Conservation (phyloP, 2,888 invertebrate species). For the Microchrysa polita region DNA sequence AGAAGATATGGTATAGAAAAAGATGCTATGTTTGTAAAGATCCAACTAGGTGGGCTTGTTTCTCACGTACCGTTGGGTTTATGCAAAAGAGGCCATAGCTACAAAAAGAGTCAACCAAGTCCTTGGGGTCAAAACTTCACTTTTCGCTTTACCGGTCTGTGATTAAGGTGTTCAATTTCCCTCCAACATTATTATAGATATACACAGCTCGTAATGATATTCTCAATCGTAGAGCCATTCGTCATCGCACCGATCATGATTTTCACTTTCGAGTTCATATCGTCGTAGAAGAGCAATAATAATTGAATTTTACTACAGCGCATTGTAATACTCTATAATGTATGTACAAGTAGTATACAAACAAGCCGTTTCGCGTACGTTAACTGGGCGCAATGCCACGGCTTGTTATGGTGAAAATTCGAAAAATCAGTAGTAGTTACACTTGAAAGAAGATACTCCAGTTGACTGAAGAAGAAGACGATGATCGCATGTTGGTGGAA, state of each 20-base stretch:
- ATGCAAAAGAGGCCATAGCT: no score
- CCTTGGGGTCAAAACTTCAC: no score
- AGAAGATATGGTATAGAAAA: no score
- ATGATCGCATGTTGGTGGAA: no score
- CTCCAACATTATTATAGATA: not conserved
- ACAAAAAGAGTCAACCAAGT: no score
- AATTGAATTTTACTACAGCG: not conserved
- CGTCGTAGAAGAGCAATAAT: not conserved
- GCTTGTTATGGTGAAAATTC: not conserved
- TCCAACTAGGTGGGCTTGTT: no score
- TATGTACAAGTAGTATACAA: no score
- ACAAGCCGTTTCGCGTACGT: slow-evolving; percentile 10
- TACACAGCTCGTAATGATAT: not conserved
- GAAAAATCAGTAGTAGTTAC: slow-evolving; percentile 1
- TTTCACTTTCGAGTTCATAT: not conserved
- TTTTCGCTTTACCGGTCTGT: no score
- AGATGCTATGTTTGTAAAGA: no score
- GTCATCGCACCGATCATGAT: not conserved
- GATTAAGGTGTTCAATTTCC: no score
- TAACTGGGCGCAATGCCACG: slow-evolving; percentile 8
- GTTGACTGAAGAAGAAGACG: not conserved
- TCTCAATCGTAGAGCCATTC: not conserved
- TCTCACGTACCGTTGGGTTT: no score
- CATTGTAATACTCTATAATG: no score
- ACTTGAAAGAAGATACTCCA: slow-evolving; percentile 7